Base-by-base conservation (phyloP, 2,113 vertebrate species). In the Thamnaconus septentrionalis region DNA sequence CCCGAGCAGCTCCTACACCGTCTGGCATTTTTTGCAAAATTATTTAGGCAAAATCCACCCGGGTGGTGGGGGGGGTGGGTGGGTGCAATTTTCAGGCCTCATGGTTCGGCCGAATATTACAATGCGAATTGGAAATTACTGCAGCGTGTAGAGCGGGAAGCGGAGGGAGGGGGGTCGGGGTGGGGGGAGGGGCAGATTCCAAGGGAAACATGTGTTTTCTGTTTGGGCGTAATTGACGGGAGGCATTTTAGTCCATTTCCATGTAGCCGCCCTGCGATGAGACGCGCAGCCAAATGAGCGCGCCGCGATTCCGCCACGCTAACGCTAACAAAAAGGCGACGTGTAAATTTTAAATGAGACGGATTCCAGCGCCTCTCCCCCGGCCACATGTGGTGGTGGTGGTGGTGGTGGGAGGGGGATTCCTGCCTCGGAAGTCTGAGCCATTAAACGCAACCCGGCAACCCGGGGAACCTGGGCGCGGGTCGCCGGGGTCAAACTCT, bases 71-170 rank as follows among this genome's bases (percentile, higher is more conserved):
- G 46, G 7, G 46, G 46, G 46, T 0, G 48, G 8, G 48, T 8
- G 48, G 48, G 31, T 56, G 48, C 76, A 56, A 67, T 79, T 77
- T 73, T 71, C 69, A 59, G 69, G 45, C 57, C 8, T 10, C 56
- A 52, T 8, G 4, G 69, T 63, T 69, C 50, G 44, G 59, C 73
- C 70, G 71, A 70, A 69, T 75, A 71, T 80, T 69, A 71, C 54
- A 77, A 75, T 80, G 71, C 71, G 44, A 81, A 73, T 78, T 57
- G 12, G 51, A 69, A 84, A 84, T 83, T 50, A 69, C 74, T 73
- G 60, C 65, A 5, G 50, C 53, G 53, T 72, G 65, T 46, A 7
- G 44, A 7, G n/a, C 12, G 50, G 49, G 41, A 31, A 31, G 18
- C 18, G 18, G 18, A 31, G 18, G 18, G 2, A 31, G 18, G 2